Percentiles rank a stretch among this genome's conserved stretches.
Evolutionary conservation across 2,888 invertebrate genomes (phyloP).

Genomic region (Sinotaia quadrata): DNA sequence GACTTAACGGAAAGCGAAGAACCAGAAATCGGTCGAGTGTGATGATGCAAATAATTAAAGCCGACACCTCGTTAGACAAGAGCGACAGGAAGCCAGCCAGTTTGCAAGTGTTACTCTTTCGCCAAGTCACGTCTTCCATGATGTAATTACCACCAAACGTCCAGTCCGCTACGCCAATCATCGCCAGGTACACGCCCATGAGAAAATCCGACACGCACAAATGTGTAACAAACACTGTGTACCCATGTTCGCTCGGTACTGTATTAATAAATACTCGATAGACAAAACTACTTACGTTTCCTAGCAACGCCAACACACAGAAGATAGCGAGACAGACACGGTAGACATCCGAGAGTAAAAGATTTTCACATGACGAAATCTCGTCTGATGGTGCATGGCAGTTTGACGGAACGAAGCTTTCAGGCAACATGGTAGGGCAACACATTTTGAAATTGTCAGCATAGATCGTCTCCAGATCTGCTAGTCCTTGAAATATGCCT

Average conservation of each 20-base stretch:
- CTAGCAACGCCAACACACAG: constrained; percentile 11
- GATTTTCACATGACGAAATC: constrained; percentile 23
- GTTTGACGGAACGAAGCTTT: neutral
- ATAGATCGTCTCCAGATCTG: neutral
- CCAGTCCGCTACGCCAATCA: no score
- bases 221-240: constrained; percentile 30
- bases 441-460: constrained; percentile 24
- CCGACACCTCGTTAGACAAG: no score
- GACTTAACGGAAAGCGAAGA: no score
- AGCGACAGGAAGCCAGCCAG: constrained; percentile 48
- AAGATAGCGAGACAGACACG: constrained; percentile 14
- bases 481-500: constrained; percentile 1
- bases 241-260: constrained; percentile 2
- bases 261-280: constrained; percentile 11
- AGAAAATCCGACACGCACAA: no score
- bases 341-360: constrained; percentile 2
- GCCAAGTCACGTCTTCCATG: constrained; percentile 47
- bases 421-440: constrained; percentile 17
- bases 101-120: constrained; percentile 41
- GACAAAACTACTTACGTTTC: constrained; percentile 14
- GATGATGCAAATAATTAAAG: constrained; percentile 77
- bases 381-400: constrained; percentile 25
- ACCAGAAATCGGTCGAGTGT: constrained; percentile 79
- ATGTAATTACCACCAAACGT: constrained; percentile 47
- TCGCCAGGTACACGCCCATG: no score